phyloP scores from a whole-genome alignment of 2,797 vertebrate species.

The Centroberyx gerrardi region DNA sequence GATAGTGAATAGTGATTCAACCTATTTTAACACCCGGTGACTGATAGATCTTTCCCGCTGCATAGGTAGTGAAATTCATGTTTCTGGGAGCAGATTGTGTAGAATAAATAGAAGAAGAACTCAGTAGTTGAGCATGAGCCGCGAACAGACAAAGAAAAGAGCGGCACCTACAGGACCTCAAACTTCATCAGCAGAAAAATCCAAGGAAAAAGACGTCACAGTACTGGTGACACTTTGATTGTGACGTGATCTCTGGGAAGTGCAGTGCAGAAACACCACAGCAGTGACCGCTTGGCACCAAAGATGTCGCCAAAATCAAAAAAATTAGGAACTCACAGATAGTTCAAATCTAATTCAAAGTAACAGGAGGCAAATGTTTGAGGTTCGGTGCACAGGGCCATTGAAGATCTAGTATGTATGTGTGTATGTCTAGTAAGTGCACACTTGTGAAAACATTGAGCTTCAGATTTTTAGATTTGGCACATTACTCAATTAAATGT shows the following conservation, averaged over 20 bases:
- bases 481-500: neutral
- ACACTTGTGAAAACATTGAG: no score
- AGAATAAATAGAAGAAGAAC: no score
- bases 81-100: no score
- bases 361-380: neutral
- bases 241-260: no score
- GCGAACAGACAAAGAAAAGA: no score
- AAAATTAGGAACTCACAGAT: neutral
- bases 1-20: no score
- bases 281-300: neutral
- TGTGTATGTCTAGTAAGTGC: no score
- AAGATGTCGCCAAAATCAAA: constrained; percentile 7
- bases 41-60: no score
- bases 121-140: no score
- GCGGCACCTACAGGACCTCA: no score
- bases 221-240: neutral
- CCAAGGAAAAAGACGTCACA: neutral
- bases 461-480: neutral
- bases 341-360: neutral
- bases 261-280: neutral
- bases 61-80: no score
- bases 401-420: neutral
- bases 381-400: neutral
- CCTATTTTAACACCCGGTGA: no score
- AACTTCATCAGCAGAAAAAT: constrained; percentile 1